Evolutionary conservation across 2,797 vertebrate species (phyloP), one percentile per base, ranked within the genome.

Genomic region (Sciurus vulgaris): DNA sequence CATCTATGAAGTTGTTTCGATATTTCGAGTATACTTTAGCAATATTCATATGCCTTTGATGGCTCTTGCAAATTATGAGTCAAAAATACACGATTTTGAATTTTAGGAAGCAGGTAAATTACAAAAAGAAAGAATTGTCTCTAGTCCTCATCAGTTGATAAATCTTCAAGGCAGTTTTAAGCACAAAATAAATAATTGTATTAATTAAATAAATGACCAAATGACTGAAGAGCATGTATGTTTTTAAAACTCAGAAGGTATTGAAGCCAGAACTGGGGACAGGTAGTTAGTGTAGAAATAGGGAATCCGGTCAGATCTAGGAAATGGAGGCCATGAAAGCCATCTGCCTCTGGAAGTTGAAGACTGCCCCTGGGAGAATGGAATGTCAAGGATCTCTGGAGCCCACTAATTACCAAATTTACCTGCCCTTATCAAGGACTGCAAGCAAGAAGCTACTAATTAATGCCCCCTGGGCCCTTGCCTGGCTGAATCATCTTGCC

Each of bases 171-270:
- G 73, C 18, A 86, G 47, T 76, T 92, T 83, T 94, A 61, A 92
- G 73, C 30, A 86, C 3, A 44, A 87, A 94, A 51, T 38, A 90
- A 86, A 63, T 72, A 79, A 67, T 61, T 79, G 15, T 51, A 65
- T 78, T 76, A 85, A 14, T 77, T 77, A 90, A 92, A 54, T 82
- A 94, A 91, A 56, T 74, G 87, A 63, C 35, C 67, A 94, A 87
- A 67, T 35, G n/a, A 74, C 30, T 69, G 22, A 56, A 77, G 5
- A 73, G 22, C 76, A 20, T 86, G 41, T 82, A 10, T 47, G 38
- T 28, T 89, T 44, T 70, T 94, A 47, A 92, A 67, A 51, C 26
- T 92, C 69, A 10, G 9, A 86, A 83, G 15, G 72, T 22, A 65
- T 81, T 38, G 38, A 38, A 38, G 38, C 38, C 38, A 38, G 38